Evolutionary conservation across 2,888 invertebrate genomes (phyloP).

Genomic region (Piscicola geometra): DNA sequence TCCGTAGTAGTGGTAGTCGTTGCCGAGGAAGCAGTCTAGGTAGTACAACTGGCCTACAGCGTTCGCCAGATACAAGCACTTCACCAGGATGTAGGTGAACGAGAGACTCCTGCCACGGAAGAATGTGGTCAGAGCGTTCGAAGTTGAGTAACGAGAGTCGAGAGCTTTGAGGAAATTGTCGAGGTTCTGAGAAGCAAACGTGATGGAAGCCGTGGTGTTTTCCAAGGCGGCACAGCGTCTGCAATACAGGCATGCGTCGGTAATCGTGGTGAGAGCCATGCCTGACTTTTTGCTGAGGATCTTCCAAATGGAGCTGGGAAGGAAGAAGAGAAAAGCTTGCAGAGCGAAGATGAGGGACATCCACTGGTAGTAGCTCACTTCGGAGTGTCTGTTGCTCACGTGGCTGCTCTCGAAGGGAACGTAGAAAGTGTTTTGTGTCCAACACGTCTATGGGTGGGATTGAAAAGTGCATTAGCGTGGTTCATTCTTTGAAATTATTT

Average conservation of each 20-base stretch:
- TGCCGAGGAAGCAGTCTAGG: slow-evolving; percentile 58
- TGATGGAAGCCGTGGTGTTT: slow-evolving; percentile 34
- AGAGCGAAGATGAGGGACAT: slow-evolving; percentile 41
- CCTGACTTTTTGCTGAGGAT: slow-evolving; percentile 49
- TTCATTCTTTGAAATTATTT: not conserved
- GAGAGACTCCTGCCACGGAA: slow-evolving; percentile 55
- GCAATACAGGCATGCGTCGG: slow-evolving; percentile 42
- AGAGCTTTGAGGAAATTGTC: slow-evolving; percentile 49
- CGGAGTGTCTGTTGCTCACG: not conserved
- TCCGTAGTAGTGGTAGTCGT: slow-evolving; percentile 46
- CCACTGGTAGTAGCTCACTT: slow-evolving; percentile 44
- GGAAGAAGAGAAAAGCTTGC: slow-evolving; percentile 45
- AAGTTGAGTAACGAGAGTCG: slow-evolving; percentile 53
- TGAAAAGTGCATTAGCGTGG: not conserved
- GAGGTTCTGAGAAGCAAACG: slow-evolving; percentile 39
- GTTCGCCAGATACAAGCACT: slow-evolving; percentile 55
- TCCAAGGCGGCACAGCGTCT: slow-evolving; percentile 38
- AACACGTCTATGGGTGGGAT: slow-evolving; percentile 52
- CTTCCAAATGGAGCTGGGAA: slow-evolving; percentile 58
- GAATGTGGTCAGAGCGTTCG: slow-evolving; percentile 54
- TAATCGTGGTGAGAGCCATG: slow-evolving; percentile 40
- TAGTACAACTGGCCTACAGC: slow-evolving; percentile 58
- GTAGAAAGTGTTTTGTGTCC: slow-evolving; percentile 59
- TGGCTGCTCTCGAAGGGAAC: slow-evolving; percentile 47
- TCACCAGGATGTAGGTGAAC: slow-evolving; percentile 56